A percentile compares a stretch with the other conserved stretches of the same genome.
These are phyloP conservation scores for Proteles cristata DNA, from an alignment of 2,113 vertebrate species.

Conservation along the genomic window DNA sequence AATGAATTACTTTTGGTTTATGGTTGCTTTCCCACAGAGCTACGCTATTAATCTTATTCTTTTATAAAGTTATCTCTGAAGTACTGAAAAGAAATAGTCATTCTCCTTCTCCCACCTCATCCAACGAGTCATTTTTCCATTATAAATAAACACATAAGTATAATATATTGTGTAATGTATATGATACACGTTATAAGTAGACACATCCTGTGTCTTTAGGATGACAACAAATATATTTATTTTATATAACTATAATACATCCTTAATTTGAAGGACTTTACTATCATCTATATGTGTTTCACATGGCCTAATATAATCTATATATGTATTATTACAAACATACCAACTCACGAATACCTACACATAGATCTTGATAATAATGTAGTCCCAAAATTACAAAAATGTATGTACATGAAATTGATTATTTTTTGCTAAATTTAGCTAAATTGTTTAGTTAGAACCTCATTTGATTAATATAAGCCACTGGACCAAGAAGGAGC, in stretches of 20 bases:
- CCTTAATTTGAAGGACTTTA: not conserved
- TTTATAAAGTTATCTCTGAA: not conserved
- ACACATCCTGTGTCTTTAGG: not conserved
- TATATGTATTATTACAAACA: not conserved
- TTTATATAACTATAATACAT: not conserved
- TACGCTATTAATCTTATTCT: not conserved
- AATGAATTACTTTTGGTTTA: not conserved
- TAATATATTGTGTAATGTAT: too few species aligned
- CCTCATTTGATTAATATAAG: not conserved
- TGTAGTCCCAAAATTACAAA: not conserved
- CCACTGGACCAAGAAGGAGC: not conserved
- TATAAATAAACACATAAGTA: not conserved
- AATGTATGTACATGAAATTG: not conserved
- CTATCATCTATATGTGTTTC: not conserved
- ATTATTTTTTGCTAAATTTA: not conserved
- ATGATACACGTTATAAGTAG: not conserved
- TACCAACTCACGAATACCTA: not conserved
- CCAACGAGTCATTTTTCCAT: not conserved
- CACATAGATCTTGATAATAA: not conserved
- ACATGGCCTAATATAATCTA: not conserved
- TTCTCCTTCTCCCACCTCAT: not conserved
- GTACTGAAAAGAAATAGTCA: not conserved
- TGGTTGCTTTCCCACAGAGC: not conserved
- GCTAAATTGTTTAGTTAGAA: not conserved
- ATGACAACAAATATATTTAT: not conserved